phyloP scores from a whole-genome alignment of 2,113 vertebrate species.

The Chlorocebus sabaeus region DNA sequence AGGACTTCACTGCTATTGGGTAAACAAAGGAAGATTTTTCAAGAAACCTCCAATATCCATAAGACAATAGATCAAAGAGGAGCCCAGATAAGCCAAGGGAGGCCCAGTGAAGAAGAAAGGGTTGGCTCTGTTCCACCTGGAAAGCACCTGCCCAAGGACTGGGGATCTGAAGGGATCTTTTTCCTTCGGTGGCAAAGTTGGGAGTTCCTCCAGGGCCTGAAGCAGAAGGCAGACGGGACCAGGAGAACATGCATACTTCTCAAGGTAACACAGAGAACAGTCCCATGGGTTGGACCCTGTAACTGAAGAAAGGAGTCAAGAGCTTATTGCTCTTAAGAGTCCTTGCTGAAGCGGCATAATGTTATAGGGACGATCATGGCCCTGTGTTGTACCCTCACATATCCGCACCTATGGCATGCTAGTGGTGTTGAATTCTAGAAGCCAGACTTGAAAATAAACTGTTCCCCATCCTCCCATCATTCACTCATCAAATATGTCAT shows the following conservation, averaged over 20 bases:
- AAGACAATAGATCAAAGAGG: constrained; percentile 46
- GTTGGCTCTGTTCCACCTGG: not conserved
- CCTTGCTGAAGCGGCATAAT: not conserved
- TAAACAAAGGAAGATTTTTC: constrained; percentile 33
- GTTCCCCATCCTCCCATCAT: not conserved
- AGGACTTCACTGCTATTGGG: not conserved
- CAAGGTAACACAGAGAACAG: not conserved
- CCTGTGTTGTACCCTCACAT: not conserved
- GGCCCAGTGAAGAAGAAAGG: not conserved
- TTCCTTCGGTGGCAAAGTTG: not conserved
- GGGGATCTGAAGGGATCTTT: not conserved
- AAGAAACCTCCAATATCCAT: not conserved
- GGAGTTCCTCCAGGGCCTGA: not conserved
- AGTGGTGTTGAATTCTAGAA: not conserved
- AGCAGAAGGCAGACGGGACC: not conserved
- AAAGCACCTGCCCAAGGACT: not conserved
- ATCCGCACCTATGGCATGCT: not conserved
- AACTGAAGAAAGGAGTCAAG: not conserved
- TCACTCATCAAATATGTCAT: not conserved
- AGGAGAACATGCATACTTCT: not conserved
- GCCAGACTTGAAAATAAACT: not conserved
- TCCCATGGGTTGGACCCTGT: not conserved
- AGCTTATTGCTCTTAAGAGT: not conserved
- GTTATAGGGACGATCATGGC: not conserved
- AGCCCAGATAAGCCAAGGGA: not conserved